phyloP scores from a whole-genome alignment of 2,888 invertebrate species.

The Oxytorus armatus region DNA sequence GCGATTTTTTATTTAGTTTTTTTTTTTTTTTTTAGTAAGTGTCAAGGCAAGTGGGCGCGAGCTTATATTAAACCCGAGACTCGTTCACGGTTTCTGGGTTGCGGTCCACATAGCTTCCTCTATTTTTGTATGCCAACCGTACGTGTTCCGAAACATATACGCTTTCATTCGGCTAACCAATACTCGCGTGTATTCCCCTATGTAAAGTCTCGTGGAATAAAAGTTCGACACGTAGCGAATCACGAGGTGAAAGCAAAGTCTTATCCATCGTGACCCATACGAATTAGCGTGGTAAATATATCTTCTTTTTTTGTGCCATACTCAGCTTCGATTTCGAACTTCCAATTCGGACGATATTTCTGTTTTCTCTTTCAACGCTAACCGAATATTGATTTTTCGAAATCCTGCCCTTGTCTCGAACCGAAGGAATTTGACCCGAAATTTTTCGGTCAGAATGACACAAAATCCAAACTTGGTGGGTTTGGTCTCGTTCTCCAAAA shows the following conservation, averaged over 20 bases:
- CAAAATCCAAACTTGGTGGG: not conserved
- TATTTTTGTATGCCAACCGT: conserved; percentile 67
- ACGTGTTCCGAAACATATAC: conserved; percentile 28
- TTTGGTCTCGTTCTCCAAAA: not conserved
- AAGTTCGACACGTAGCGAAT: conserved; percentile 41
- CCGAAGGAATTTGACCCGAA: conserved; percentile 38
- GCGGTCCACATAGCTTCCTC: conserved; percentile 80
- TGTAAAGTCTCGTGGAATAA: conserved; percentile 8
- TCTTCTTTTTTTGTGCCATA: conserved; percentile 11
- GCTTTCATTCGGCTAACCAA: conserved; percentile 41
- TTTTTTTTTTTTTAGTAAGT: conserved; percentile 30
- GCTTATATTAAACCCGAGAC: conserved; percentile 19
- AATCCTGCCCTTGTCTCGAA: conserved; percentile 13
- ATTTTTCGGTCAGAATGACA: not conserved
- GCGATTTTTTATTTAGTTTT: too few relatives aligned
- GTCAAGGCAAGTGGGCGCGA: conserved; percentile 32
- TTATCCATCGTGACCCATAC: conserved; percentile 54
- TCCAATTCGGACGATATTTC: conserved; percentile 29
- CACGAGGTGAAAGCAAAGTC: conserved; percentile 63
- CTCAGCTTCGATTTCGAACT: conserved; percentile 61
- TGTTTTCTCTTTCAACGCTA: conserved; percentile 38
- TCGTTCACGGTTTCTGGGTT: conserved; percentile 82
- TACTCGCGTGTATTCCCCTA: conserved; percentile 4
- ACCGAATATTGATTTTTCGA: conserved; percentile 27
- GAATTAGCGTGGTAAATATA: conserved; percentile 56